These are phyloP conservation scores for Trachelipus rathkii DNA, from an alignment of 1,140 invertebrate genomes.

Conservation along the genomic window DNA sequence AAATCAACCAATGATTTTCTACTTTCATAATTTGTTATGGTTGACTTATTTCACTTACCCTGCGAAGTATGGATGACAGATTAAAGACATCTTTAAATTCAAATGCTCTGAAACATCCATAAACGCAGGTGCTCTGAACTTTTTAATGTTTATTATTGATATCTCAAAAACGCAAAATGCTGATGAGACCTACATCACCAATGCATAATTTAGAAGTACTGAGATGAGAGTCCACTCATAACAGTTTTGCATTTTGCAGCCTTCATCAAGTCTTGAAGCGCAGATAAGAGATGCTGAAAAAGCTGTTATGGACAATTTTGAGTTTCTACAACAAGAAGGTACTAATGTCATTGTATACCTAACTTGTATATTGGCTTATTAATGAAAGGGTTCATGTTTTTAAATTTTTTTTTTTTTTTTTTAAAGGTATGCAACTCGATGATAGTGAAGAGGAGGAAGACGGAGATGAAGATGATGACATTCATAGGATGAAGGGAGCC, in stretches of 20 bases:
- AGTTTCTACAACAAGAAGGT: slow-evolving; percentile 77
- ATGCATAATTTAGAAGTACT: too few species aligned
- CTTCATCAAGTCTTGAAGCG: slow-evolving; percentile 49
- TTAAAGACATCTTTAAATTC: too few species aligned
- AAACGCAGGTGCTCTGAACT: too few species aligned
- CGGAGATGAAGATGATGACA: slow-evolving; percentile 58
- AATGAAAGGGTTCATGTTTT: not conserved
- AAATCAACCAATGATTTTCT: too few species aligned
- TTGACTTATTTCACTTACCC: too few species aligned
- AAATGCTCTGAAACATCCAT: too few species aligned
- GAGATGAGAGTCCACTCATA: slow-evolving; percentile 28
- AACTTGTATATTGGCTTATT: not conserved
- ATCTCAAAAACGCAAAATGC: too few species aligned
- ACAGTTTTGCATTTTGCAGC: slow-evolving; percentile 47
- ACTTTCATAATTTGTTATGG: too few species aligned
- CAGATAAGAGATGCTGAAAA: slow-evolving; percentile 79
- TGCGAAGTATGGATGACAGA: too few species aligned
- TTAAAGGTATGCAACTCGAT: slow-evolving; percentile 76
- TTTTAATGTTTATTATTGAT: too few species aligned
- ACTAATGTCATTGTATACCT: slow-evolving; percentile 50
- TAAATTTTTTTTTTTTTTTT: not conserved
- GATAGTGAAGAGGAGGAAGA: slow-evolving; percentile 70
- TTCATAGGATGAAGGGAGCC: slow-evolving; percentile 48
- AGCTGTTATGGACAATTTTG: slow-evolving; percentile 92
- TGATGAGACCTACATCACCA: too few species aligned